These are phyloP conservation scores for Halictus ligatus DNA, from an alignment of 2,888 invertebrate genomes.

Conservation along the genomic window DNA sequence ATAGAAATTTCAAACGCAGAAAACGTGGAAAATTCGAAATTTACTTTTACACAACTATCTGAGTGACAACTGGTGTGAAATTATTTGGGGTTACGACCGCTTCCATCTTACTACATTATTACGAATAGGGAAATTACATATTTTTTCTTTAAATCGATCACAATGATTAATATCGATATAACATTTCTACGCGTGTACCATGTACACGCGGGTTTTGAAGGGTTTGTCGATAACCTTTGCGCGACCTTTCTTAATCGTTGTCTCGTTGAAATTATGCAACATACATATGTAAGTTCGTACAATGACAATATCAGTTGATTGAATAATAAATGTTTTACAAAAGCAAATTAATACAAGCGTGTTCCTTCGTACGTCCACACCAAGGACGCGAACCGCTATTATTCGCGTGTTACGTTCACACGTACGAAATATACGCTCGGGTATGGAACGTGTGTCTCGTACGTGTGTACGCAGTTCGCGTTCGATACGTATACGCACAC, in stretches of 20 bases:
- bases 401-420: not conserved
- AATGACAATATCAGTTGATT: not conserved
- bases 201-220: not conserved
- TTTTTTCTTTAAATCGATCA: constrained; percentile 14
- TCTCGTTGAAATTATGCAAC: not conserved
- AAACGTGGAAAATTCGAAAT: not conserved
- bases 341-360: not conserved
- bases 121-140: not conserved
- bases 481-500: not conserved
- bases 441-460: not conserved
- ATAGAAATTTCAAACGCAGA: not conserved
- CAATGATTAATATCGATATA: constrained; percentile 13
- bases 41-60: not conserved
- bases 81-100: constrained; percentile 22
- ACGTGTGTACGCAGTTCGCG: not conserved
- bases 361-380: too few species aligned
- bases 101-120: not conserved
- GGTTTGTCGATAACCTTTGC: constrained; percentile 6
- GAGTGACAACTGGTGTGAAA: not conserved
- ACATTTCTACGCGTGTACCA: constrained; percentile 15
- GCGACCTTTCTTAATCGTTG: constrained; percentile 7
- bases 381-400: not conserved
- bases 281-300: not conserved
- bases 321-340: not conserved
- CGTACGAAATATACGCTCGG: not conserved